These are phyloP conservation scores for Drosophila histrio DNA, from an alignment of 2,888 invertebrate genomes.

Conservation along the genomic window DNA sequence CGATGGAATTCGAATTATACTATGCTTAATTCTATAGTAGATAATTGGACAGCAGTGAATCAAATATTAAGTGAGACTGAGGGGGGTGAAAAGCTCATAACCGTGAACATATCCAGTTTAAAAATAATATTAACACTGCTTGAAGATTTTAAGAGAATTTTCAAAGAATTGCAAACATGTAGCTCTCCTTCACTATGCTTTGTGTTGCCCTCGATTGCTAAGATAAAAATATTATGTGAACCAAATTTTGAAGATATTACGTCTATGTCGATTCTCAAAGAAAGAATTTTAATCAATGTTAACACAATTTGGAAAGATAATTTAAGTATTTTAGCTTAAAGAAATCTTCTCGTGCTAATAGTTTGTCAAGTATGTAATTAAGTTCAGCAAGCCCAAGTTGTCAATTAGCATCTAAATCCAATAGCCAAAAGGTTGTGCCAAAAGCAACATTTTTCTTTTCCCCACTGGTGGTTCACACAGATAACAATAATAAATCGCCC, in stretches of 20 bases:
- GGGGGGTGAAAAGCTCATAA: not conserved
- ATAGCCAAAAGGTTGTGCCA: too few relatives aligned
- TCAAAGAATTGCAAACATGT: conserved; percentile 7
- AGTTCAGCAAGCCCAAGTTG: too few relatives aligned
- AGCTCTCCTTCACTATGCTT: not conserved
- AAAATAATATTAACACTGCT: not conserved
- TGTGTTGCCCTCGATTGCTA: not conserved
- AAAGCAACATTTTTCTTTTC: not conserved
- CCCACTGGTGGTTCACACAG: not conserved
- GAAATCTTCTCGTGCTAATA: too few relatives aligned
- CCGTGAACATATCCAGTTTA: not conserved
- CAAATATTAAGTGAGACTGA: not conserved
- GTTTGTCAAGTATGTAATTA: too few relatives aligned
- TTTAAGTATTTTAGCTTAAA: too few relatives aligned
- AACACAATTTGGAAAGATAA: not conserved
- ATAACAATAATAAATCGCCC: not conserved
- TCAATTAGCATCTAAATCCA: too few relatives aligned
- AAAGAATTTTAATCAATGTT: not conserved
- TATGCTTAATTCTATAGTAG: conserved; percentile 19
- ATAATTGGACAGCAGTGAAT: conserved; percentile 11
- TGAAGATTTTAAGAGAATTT: conserved; percentile 4
- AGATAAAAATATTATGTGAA: not conserved
- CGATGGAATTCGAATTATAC: conserved; percentile 13
- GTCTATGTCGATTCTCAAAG: not conserved
- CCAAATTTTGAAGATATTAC: not conserved